Evolutionary conservation across 2,888 invertebrate species (phyloP), one percentile per base, ranked within the genome.

Genomic region (Dysmachus trigonus): DNA sequence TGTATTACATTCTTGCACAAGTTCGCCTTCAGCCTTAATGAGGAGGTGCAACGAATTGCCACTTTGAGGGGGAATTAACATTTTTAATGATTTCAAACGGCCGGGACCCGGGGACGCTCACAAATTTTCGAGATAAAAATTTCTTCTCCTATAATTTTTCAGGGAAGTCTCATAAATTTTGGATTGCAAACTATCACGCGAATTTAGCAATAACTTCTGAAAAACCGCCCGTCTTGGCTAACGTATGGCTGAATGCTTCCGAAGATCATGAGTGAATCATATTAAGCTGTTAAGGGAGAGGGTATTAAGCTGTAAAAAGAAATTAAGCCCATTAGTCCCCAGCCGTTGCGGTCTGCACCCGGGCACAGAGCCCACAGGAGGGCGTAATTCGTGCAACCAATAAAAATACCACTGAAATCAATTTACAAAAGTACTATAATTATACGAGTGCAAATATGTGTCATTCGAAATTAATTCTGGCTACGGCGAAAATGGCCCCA

Each of bases 391-490:
- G 62, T 10, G 35, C 31, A 82, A 62, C 81, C 62, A 82, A 82
- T 62, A 82, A 82, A 82, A 62, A 35, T 62, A 47, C 62, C 30
- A 8, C 38, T 13, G 35, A 33, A 82, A 62, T 82, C 81, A 82
- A 82, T 82, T 82, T 62, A 30, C 33, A 62, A 18, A 82, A 82
- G 18, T 62, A 82, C 81, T 62, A 35, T 82, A 82, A 82, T 82
- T 82, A 82, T 62, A 8, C 31, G 18, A 82, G 51, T 18, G 53
- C 62, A 82, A 82, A 82, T 82, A 82, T 82, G 81, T 82, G 81
- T 82, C 81, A 82, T 82, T 62, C 62, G 18, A 62, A 62, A 53
- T 82, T 62, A 53, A 82, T 82, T 62, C 62, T 51, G 81, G 62
- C 31, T 30, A 31, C 31, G 41, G 62, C 35, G 31, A 31, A 82